These are phyloP conservation scores for Forbesichthys papilliferus DNA, from an alignment of 2,113 vertebrate species.

Conservation along the genomic window DNA sequence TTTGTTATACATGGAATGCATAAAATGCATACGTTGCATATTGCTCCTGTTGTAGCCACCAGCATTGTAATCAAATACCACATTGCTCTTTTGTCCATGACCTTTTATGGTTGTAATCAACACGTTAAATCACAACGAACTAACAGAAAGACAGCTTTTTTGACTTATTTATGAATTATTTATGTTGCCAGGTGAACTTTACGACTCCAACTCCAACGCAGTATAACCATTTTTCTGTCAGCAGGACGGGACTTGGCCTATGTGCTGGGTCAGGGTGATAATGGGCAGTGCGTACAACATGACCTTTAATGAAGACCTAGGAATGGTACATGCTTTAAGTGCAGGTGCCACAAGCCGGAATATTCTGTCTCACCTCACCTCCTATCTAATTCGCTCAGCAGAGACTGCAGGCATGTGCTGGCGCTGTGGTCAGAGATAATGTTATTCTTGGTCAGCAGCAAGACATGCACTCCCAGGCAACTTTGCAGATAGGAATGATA, in stretches of 20 bases:
- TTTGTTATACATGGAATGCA: no score
- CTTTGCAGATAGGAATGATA: constrained; percentile 68
- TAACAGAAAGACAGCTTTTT: background rate
- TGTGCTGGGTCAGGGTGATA: constrained; percentile 12
- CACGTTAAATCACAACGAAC: background rate
- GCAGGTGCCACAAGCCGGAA: constrained; percentile 57
- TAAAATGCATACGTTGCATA: no score
- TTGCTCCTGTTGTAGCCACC: no score
- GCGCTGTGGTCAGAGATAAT: constrained; percentile 75
- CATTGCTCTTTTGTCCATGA: no score
- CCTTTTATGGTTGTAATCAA: no score
- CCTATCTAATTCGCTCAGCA: constrained; percentile 72
- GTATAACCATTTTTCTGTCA: constrained; percentile 11
- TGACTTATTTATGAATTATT: background rate
- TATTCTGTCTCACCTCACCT: constrained; percentile 57
- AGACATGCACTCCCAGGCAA: constrained; percentile 61
- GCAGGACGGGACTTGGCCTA: constrained; percentile 15
- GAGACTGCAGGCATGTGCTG: constrained; percentile 63
- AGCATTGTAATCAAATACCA: no score
- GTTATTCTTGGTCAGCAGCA: constrained; percentile 76
- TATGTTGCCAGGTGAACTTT: background rate
- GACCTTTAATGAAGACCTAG: constrained; percentile 45
- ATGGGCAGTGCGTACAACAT: constrained; percentile 20
- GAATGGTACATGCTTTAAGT: constrained; percentile 45
- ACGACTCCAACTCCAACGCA: background rate